Evolutionary conservation across 2,888 invertebrate genomes (phyloP).

Genomic region (Mycogona germanica): DNA sequence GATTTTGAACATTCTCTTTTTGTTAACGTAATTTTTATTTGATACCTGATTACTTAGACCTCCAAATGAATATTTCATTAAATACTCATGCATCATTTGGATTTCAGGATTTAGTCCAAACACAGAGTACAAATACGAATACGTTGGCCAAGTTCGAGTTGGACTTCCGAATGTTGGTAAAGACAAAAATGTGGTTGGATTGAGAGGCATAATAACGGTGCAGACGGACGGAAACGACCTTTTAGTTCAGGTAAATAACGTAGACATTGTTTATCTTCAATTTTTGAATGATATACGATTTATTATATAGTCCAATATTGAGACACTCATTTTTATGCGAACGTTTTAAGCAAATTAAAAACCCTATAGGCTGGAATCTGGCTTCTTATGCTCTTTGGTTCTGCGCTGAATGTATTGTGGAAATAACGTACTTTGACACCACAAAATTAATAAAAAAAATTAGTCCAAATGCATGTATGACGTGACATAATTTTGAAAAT

Average conservation of each 20-base stretch:
- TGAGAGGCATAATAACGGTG: constrained; percentile 24
- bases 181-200: constrained; percentile 5
- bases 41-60: no score
- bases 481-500: no score
- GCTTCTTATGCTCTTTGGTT: no score
- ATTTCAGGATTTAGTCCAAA: constrained; percentile 11
- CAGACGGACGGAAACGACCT: constrained; percentile 25
- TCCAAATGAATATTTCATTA: no score
- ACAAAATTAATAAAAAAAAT: no score
- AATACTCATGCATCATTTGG: not conserved
- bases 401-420: no score
- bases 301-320: not conserved
- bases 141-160: constrained; percentile 10
- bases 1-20: no score
- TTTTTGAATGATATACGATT: not conserved
- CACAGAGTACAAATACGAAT: constrained; percentile 14
- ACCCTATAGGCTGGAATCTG: no score
- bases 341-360: no score
- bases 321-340: not conserved
- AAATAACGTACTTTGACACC: no score
- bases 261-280: not conserved
- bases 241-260: constrained; percentile 25
- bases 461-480: no score
- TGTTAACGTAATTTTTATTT: no score
- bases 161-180: constrained; percentile 12